Evolutionary conservation across 2,113 vertebrate genomes (phyloP), one percentile per base, ranked within the genome.

Genomic region (Ornithorhynchus anatinus): DNA sequence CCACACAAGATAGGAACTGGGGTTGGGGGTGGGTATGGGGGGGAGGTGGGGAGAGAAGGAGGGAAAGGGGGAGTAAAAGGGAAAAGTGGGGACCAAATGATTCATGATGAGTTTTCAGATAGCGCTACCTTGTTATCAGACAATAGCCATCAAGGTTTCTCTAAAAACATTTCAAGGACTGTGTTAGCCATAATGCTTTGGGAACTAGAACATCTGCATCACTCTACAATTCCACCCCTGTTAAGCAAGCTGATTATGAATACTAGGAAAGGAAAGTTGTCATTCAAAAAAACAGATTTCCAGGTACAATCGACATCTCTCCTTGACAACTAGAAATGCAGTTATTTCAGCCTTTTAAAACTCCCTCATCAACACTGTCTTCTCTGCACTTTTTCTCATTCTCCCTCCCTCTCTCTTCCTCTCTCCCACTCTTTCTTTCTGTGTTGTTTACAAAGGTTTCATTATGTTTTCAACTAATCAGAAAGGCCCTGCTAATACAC

Each of bases 381-480:
- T 85, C 63, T 67, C 75, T 85, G 85, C 88, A 66, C 84, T 84
- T 89, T 52, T 71, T 71, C 74, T 44, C 42, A 27, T 67, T 56
- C 53, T 72, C 47, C n/a, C 65, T 64, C 44, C 7, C 1, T 70
- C 62, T 1, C 51, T 76, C 51, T 53, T 70, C 52, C 69, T 54
- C 64, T 58, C 48, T 45, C 65, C 72, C 79, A 79, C 81, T 61
- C 79, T 89, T 75, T 84, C 87, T 92, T 84, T 91, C 86, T 85
- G 79, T 65, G 88, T 91, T 94, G 92, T 94, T 94, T 94, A 94
- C 91, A 93, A 92, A 94, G 93, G 92, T 92, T 94, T 94, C 91
- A 94, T 94, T 94, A 93, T 94, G 93, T 94, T 94, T 94, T 93
- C 91, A 93, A 93, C 92, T 94, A 93, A 94, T 94, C 92, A 94